Base-by-base conservation (phyloP, 2,113 vertebrate species). In the Corvus hawaiiensis region DNA sequence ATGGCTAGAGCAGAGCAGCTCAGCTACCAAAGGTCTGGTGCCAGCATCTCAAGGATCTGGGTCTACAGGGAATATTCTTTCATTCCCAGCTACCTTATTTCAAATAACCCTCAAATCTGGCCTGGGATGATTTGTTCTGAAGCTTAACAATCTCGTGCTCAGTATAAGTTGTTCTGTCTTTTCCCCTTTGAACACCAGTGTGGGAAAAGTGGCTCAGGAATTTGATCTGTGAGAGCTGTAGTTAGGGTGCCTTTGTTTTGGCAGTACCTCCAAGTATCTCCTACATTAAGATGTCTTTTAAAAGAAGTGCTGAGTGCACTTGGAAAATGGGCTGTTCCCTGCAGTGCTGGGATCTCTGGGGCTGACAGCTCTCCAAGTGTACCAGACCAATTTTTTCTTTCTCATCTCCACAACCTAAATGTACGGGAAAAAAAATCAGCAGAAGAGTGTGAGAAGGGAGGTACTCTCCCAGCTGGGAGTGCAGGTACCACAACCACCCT, bases 161-260 rank as follows among this genome's bases (percentile, higher is more conserved):
- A 28, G 19, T 26, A 26, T 24, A 74, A 81, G 41, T 59, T 37
- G 7, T 41, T 90, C 26, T 17, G 33, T 43, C 56, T 68, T 72
- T 75, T 81, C 32, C 48, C 26, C 58, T 8, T 7, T 64, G 79
- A 93, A 88, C 30, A 59, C 13, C 46, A 77, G 52, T 35, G 73
- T 84, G 80, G 85, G 76, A 93, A 96, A 93, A 83, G 88, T 90
- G 61, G 64, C n/a, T 84, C 30, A 78, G 74, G 79, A 93, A 85
- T 68, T 17, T 84, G 72, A 95, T 30, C 52, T 16, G 16, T 35
- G 43, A 91, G 48, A 96, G 24, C 6, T 52, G 61, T 30, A 80
- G 54, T 85, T 58, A 62, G 63, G 67, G 76, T 39, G 69, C 7
- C 3, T 76, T 93, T 85, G 75, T 89, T 87, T 93, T 71, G 75